Evolutionary conservation across 30 jellyfish, hydroid and myxozoan species (phyloP), one percentile per base, ranked within the genome.

Genomic region (Sanderia malayensis): DNA sequence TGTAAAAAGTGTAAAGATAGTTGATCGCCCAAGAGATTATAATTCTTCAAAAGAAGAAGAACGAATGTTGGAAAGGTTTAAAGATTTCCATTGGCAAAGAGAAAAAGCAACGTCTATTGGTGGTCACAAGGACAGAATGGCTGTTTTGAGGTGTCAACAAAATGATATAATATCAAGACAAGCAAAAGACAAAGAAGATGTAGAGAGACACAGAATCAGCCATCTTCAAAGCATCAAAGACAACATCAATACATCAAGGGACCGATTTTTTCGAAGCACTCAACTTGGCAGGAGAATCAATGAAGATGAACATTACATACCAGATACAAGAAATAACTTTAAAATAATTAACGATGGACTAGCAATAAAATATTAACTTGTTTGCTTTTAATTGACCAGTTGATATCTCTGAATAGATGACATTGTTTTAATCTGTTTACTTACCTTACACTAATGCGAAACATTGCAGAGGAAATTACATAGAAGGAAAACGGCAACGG

Each of bases 341-440:
- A 82, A 82, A 64, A 82, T 82, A 2, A 46, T 72, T 8, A 82
- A 82, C 47, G 94, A 82, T 71, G 94, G 94, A 44, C 68, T 70
- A 18, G 86, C 94, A 32, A 82, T 55, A 8, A 82, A 21, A 71
- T 82, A 58, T 31, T 82, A 65, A 65, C 52, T n/a, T n/a, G n/a
- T n/a, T n/a, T n/a, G n/a, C n/a, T n/a, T n/a, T n/a, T n/a, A n/a
- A n/a, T n/a, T n/a, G n/a, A n/a, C n/a, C n/a, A n/a, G n/a, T n/a
- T n/a, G n/a, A n/a, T n/a, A n/a, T n/a, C n/a, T n/a, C n/a, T n/a
- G n/a, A n/a, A n/a, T n/a, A n/a, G n/a, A n/a, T n/a, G n/a, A n/a
- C n/a, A n/a, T n/a, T n/a, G n/a, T n/a, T n/a, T n/a, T n/a, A n/a
- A n/a, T n/a, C n/a, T n/a, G n/a, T n/a, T n/a, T n/a, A n/a, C n/a